Percentiles rank a stretch among this genome's conserved stretches.
phyloP scores from a whole-genome alignment of 2,888 invertebrate genomes.

The Corbicula japonica region DNA sequence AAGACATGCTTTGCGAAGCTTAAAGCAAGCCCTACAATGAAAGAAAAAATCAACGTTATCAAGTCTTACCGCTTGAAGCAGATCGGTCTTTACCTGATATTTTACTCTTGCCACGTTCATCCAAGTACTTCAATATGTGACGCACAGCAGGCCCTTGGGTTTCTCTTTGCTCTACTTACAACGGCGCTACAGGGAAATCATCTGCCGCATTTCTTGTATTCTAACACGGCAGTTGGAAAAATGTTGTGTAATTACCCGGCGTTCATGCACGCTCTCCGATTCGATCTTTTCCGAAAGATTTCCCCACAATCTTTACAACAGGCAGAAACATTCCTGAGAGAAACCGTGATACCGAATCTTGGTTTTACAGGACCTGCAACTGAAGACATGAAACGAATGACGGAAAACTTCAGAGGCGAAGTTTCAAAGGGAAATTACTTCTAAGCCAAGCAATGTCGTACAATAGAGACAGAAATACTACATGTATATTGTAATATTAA shows the following conservation, averaged over 20 bases:
- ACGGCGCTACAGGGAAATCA: constrained; percentile 25
- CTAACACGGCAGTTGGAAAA: constrained; percentile 32
- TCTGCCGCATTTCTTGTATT: constrained; percentile 61
- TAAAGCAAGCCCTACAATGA: constrained; percentile 16
- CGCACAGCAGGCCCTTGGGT: constrained; percentile 25
- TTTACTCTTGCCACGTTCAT: too few species aligned
- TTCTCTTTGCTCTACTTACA: constrained; percentile 31
- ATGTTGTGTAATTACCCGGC: constrained; percentile 37
- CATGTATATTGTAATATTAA: too few species aligned
- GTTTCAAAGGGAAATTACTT: too few species aligned
- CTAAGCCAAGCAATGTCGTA: too few species aligned
- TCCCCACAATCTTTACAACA: constrained; percentile 29
- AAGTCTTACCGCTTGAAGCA: constrained; percentile 54
- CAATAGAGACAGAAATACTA: too few species aligned
- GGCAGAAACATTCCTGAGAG: constrained; percentile 25
- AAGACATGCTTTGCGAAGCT: constrained; percentile 61
- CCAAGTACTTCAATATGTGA: constrained; percentile 21
- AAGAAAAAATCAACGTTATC: constrained; percentile 29
- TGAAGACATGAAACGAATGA: too few species aligned
- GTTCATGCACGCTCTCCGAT: neutral
- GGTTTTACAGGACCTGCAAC: neutral
- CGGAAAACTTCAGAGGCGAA: too few species aligned
- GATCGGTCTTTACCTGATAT: too few species aligned
- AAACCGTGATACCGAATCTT: constrained; percentile 29
- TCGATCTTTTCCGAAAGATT: constrained; percentile 29